These are phyloP conservation scores for Rhizoglyphus robini DNA, from an alignment of 1,140 invertebrate species.

Conservation along the genomic window DNA sequence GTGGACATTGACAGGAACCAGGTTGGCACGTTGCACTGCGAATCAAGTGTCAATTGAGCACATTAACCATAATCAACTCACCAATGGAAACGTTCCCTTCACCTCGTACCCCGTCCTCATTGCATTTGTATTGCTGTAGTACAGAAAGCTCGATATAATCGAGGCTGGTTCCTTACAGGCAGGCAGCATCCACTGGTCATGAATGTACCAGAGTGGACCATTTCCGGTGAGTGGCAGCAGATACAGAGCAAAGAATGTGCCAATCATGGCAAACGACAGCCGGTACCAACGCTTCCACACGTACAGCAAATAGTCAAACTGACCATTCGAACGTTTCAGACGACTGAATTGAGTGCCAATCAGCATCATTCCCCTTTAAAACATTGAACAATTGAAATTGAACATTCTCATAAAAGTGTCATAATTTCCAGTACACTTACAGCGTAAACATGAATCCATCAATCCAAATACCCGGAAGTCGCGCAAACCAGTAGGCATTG, in stretches of 20 bases:
- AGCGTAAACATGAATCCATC: slow-evolving; percentile 7
- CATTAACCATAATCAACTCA: too few relatives aligned
- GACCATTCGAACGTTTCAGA: not conserved
- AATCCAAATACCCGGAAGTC: slow-evolving; percentile 12
- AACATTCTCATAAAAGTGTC: not conserved
- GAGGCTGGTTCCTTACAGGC: not conserved
- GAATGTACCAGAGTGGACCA: not conserved
- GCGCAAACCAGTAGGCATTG: not conserved
- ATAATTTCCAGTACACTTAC: not conserved
- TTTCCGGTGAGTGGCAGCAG: not conserved
- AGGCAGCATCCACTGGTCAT: not conserved
- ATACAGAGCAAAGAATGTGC: not conserved
- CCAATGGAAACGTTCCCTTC: too few relatives aligned
- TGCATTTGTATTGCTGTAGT: slow-evolving; percentile 3
- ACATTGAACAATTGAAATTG: too few relatives aligned
- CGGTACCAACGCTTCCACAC: slow-evolving; percentile 1
- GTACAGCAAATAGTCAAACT: not conserved
- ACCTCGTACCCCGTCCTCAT: not conserved
- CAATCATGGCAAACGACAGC: not conserved
- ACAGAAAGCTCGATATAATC: not conserved
- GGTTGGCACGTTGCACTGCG: not conserved
- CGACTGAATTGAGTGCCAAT: not conserved
- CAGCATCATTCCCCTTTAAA: not conserved
- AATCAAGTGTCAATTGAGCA: too few relatives aligned
- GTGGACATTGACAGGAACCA: slow-evolving; percentile 6